Evolutionary conservation across 2,797 vertebrate species (phyloP), one percentile per base, ranked within the genome.

Genomic region (Malacoctenus gilli): DNA sequence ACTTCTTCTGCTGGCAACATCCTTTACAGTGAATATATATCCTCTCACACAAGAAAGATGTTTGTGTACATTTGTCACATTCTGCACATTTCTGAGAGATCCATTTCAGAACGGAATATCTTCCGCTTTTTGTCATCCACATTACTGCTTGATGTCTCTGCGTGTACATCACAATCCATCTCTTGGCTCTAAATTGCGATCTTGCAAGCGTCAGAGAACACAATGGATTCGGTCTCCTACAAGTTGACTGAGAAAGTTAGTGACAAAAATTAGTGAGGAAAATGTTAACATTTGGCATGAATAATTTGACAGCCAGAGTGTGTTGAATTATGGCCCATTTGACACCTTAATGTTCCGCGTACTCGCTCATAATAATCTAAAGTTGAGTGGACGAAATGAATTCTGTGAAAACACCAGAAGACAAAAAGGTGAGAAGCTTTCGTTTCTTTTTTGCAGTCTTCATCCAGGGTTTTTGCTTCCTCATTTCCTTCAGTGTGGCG

Each of bases 311-410:
- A 75, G 69, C 67, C 25, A 34, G 62, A 63, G 62, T 46, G 58
- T 75, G 79, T 76, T 85, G 72, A 85, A 81, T 81, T 78, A 79
- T 73, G 75, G 75, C 41, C 69, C 48, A 25, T 76, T 84, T 87
- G 83, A 83, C 81, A 84, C 65, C 52, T 80, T 79, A 79, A 82
- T 84, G 77, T 66, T 77, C 66, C 60, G 47, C 47, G 46, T 48
- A 58, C 62, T 54, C 44, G 37, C 62, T 66, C 30, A 50, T 53
- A 79, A 75, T 49, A 59, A 57, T 75, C 39, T 54, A 42, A 55
- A 68, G 21, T 59, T 62, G 47, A 75, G 30, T 30, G 53, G 23
- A 57, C 44, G 36, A 51, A 49, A 60, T 60, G 18, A 73, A 41
- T 64, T 60, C 21, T 32, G 31, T 15, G 25, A 19, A 65, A 58